Percentiles rank a stretch among this genome's conserved stretches.
These are phyloP conservation scores for Coptotermes formosanus DNA, from an alignment of 1,140 invertebrate species.

Conservation along the genomic window DNA sequence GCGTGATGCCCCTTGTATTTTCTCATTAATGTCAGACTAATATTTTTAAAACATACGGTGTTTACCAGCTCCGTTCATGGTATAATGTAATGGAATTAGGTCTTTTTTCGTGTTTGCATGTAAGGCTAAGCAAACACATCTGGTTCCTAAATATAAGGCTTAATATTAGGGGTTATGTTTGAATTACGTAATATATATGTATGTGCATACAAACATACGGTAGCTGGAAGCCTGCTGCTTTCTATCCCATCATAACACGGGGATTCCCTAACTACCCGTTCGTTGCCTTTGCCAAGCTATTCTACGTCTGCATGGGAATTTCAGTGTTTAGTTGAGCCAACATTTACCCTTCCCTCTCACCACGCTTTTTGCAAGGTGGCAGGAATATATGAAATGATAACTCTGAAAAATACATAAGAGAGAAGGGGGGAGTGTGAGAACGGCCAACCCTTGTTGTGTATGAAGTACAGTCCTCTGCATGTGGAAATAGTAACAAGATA, in stretches of 20 bases:
- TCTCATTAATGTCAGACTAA: not conserved
- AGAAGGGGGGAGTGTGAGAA: not conserved
- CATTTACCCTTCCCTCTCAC: not conserved
- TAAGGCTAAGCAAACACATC: constrained; percentile 15
- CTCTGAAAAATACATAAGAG: not conserved
- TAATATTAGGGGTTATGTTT: constrained; percentile 11
- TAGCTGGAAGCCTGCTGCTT: constrained; percentile 7
- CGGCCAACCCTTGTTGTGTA: not conserved
- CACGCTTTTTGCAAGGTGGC: constrained; percentile 1
- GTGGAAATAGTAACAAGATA: not conserved
- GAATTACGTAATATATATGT: not conserved
- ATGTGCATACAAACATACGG: not conserved
- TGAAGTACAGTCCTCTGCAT: not conserved
- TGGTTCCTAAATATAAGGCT: not conserved
- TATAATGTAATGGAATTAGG: constrained; percentile 15
- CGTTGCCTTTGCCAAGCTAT: not conserved
- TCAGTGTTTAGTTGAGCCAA: constrained; percentile 10
- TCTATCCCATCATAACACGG: not conserved
- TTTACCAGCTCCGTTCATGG: not conserved
- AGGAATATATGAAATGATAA: constrained; percentile 19
- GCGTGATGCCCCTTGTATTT: not conserved
- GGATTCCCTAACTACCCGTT: not conserved
- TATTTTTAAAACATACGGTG: not conserved
- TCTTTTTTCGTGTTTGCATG: not conserved
- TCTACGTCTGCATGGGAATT: not conserved